These are phyloP conservation scores for Dufourea novaeangliae DNA, from an alignment of 1,140 invertebrate genomes.

Conservation along the genomic window DNA sequence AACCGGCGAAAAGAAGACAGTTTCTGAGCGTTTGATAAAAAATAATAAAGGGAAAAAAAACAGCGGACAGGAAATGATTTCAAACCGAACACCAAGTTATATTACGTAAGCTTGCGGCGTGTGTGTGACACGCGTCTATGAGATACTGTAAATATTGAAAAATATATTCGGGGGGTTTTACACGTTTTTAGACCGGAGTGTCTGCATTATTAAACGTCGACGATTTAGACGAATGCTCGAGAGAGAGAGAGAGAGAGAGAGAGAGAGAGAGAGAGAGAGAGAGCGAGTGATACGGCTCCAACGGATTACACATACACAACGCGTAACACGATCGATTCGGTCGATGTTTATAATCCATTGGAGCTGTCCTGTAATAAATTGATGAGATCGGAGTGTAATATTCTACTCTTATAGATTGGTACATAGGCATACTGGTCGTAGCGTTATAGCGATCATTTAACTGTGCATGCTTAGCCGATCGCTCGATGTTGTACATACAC, in stretches of 20 bases:
- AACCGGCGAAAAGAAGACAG: background rate
- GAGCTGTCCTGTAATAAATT: constrained; percentile 46
- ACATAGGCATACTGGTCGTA: constrained; percentile 65
- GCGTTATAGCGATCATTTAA: constrained; percentile 64
- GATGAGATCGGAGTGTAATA: constrained; percentile 51
- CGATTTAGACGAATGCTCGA: background rate
- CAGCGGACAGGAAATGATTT: background rate
- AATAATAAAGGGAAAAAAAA: background rate
- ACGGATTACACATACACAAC: constrained; percentile 22
- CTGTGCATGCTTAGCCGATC: constrained; percentile 75
- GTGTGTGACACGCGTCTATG: constrained; percentile 39
- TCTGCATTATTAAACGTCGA: constrained; percentile 31
- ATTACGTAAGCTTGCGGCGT: constrained; percentile 50
- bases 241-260: background rate
- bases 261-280: background rate
- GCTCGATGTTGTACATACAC: constrained; percentile 56
- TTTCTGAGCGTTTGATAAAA: background rate
- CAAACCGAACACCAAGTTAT: constrained; percentile 57
- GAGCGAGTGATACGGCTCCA: constrained; percentile 13
- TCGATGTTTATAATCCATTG: constrained; percentile 17
- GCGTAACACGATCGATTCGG: constrained; percentile 18
- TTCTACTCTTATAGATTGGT: constrained; percentile 65
- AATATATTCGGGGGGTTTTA: constrained; percentile 52
- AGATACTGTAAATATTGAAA: constrained; percentile 60
- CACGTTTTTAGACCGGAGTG: constrained; percentile 59